These are phyloP conservation scores for Eupeodes corollae DNA, from an alignment of 1,140 invertebrate genomes.

Conservation along the genomic window DNA sequence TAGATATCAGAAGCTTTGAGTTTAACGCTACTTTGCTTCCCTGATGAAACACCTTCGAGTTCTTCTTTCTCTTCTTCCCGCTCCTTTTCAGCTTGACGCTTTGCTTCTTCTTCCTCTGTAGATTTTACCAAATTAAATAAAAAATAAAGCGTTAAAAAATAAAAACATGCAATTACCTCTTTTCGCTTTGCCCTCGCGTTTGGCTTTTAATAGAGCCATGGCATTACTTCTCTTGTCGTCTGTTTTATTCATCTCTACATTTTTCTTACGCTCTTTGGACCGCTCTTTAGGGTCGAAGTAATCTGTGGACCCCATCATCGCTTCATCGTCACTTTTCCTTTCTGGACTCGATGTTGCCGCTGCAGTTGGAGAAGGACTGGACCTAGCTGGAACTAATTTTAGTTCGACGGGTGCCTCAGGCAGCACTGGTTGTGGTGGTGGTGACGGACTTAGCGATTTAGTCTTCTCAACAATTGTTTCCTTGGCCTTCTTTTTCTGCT, in stretches of 20 bases:
- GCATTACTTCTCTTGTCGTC: constrained; percentile 83
- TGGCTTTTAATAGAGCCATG: constrained; percentile 80
- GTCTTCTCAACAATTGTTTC: constrained; percentile 23
- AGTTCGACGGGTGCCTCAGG: not conserved
- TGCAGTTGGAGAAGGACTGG: constrained; percentile 11
- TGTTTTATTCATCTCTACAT: constrained; percentile 73
- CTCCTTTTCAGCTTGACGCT: constrained; percentile 39
- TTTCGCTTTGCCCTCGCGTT: constrained; percentile 60
- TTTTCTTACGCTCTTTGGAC: constrained; percentile 77
- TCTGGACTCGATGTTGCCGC: constrained; percentile 3
- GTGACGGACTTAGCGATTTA: constrained; percentile 10
- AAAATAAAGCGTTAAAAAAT: too few species aligned
- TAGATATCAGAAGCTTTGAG: constrained; percentile 91
- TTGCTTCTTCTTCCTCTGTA: constrained; percentile 40
- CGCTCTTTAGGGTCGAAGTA: constrained; percentile 37
- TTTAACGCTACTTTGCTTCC: constrained; percentile 42
- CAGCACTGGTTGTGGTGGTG: constrained; percentile 29
- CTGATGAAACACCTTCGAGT: constrained; percentile 36
- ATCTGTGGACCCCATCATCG: constrained; percentile 15
- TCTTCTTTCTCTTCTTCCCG: constrained; percentile 58
- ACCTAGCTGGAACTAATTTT: not conserved
- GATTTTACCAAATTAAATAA: not conserved
- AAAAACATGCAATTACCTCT: constrained; percentile 28
- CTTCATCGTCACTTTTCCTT: not conserved
- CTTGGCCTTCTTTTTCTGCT: constrained; percentile 39